Evolutionary conservation across 1,140 invertebrate genomes (phyloP).

Genomic region (Sitobion miscanthi): DNA sequence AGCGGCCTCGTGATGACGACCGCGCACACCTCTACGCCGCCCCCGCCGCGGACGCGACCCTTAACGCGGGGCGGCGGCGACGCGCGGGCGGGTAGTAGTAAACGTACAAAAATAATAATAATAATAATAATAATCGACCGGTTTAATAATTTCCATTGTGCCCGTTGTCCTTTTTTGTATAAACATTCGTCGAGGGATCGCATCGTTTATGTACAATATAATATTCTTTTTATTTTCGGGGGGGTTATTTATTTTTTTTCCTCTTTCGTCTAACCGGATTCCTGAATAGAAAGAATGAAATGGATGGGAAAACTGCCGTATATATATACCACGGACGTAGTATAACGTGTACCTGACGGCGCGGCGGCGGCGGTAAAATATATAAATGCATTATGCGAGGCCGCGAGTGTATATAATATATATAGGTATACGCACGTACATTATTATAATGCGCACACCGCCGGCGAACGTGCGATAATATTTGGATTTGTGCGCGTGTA

Average conservation of each 20-base stretch:
- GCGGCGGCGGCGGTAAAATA: background rate
- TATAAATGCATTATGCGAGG: background rate
- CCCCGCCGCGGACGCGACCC: background rate
- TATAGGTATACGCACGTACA: background rate
- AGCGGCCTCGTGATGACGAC: background rate
- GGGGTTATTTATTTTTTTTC: background rate
- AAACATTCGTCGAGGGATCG: slow-evolving; percentile 29
- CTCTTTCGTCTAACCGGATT: slow-evolving; percentile 28
- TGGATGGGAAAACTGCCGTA: background rate
- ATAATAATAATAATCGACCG: slow-evolving; percentile 41
- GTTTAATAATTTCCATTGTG: slow-evolving; percentile 34
- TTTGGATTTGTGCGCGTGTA: background rate
- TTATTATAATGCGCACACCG: background rate
- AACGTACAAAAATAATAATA: background rate
- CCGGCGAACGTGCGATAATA: background rate
- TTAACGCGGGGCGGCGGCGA: background rate
- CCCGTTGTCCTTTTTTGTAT: slow-evolving; percentile 15
- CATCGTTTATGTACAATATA: background rate
- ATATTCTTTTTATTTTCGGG: slow-evolving; percentile 5
- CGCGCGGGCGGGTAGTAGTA: background rate
- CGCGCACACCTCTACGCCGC: background rate
- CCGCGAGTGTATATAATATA: background rate
- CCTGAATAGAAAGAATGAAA: slow-evolving; percentile 20
- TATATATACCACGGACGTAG: background rate
- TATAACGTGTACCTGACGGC: background rate